phyloP scores from a whole-genome alignment of 2,797 vertebrate species.

The Lacerta agilis region DNA sequence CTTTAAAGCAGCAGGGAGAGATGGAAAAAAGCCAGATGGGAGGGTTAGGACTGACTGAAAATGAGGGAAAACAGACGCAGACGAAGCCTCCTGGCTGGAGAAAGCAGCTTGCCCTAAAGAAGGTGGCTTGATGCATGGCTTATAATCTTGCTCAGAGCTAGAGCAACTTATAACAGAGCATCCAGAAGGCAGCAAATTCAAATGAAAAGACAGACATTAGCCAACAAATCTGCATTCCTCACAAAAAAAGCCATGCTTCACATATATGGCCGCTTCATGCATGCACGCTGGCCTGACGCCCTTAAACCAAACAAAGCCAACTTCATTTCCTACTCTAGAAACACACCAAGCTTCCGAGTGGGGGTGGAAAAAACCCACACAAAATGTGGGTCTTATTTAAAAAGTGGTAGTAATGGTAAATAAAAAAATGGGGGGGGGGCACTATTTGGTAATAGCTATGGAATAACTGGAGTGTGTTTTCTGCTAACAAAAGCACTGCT shows the following conservation, averaged over 20 bases:
- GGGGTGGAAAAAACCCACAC: background rate
- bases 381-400: background rate
- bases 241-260: constrained; percentile 9
- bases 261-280: constrained; percentile 40
- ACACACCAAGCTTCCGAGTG: constrained; percentile 2
- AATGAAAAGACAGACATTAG: constrained; percentile 25
- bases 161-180: constrained; percentile 41
- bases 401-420: background rate
- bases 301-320: constrained; percentile 45
- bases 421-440: background rate
- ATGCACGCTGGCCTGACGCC: constrained; percentile 10
- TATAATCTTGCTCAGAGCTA: constrained; percentile 43
- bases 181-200: constrained; percentile 46
- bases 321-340: constrained; percentile 42
- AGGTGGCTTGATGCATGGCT: constrained; percentile 35
- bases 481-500: background rate
- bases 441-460: background rate
- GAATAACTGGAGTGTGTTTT: background rate
- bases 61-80: constrained; percentile 83
- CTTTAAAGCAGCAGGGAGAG: constrained; percentile 82
- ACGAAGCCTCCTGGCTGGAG: constrained; percentile 75
- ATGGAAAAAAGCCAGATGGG: constrained; percentile 79
- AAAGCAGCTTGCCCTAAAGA: constrained; percentile 43
- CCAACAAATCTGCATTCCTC: background rate
- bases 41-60: constrained; percentile 79